Conservation (phyloP, 2,888 invertebrate species). For the Physocephala rufipes region DNA sequence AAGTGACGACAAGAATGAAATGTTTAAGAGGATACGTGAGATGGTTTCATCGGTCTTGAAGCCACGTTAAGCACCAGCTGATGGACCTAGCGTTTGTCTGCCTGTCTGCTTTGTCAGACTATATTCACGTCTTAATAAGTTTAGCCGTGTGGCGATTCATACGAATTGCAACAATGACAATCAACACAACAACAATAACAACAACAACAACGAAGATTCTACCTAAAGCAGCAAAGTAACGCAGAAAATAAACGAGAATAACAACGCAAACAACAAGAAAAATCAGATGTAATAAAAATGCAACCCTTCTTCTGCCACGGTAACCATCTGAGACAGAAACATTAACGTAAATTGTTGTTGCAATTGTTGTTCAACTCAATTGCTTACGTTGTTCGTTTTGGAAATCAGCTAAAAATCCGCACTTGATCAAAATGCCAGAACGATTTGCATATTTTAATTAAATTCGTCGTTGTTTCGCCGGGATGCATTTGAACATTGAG, state of each 20-base stretch:
- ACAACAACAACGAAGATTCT: conserved; percentile 29
- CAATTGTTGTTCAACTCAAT: conserved; percentile 13
- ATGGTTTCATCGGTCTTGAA: conserved; percentile 15
- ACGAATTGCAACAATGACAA: conserved; percentile 21
- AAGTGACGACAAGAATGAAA: conserved; percentile 14
- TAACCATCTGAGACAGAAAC: conserved; percentile 20
- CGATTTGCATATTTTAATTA: conserved; percentile 66
- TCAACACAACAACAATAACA: too few species aligned
- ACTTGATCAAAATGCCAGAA: conserved; percentile 65
- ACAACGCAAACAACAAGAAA: conserved; percentile 4
- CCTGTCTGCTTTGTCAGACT: not conserved
- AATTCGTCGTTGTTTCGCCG: conserved; percentile 53
- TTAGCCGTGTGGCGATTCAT: conserved; percentile 26
- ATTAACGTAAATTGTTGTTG: conserved; percentile 23
- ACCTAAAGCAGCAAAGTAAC: conserved; percentile 39
- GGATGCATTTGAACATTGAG: not conserved
- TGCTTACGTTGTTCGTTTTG: conserved; percentile 18
- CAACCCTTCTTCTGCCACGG: conserved; percentile 26
- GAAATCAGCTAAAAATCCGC: conserved; percentile 43
- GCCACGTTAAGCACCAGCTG: conserved; percentile 46
- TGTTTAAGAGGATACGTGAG: not conserved
- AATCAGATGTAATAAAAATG: conserved; percentile 1
- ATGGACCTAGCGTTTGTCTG: conserved; percentile 36
- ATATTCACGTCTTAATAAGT: conserved; percentile 34
- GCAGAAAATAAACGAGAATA: conserved; percentile 36